Evolutionary conservation across 2,797 vertebrate species (phyloP), one percentile per base, ranked within the genome.

Genomic region (Paguma larvata): DNA sequence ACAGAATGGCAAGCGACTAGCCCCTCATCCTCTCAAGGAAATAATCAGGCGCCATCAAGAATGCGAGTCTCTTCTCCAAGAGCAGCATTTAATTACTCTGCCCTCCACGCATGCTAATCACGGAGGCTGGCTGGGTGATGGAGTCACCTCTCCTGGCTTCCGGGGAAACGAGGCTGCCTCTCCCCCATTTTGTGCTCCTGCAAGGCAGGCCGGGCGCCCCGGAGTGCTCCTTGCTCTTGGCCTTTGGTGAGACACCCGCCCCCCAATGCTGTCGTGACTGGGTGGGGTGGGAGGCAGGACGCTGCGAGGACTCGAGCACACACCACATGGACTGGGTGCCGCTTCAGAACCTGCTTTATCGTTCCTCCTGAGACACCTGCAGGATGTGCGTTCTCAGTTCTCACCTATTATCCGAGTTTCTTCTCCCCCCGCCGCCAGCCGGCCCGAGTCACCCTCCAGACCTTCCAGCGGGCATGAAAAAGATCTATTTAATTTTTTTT

Each of bases 61-160:
- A 46, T 1, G 9, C 7, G 5, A 91, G 25, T 80, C 70, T 95
- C 84, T 85, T 80, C 94, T 92, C 82, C 77, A 73, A 51, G 91
- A 95, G 93, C 56, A 67, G 89, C 68, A 48, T 70, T 88, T 93
- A 95, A 96, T 97, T 80, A 92, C 72, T 83, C 80, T 92, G 46
- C 89, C 89, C 92, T 84, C 67, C 14, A 21, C 1, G 46, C 86
- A 93, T 92, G 32, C 94, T 92, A 92, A 96, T 96, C 77, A 3
- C 0, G 0, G 78, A 86, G 96, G 78, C 87, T 30, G 86, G 72
- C 59, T 27, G 2, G 5, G 16, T 12, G 73, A 21, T 23, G 53
- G 23, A 86, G 75, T 67, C 91, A 19, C 86, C 59, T 93, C 75
- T 93, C 79, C 89, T 9, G 11, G 79, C 75, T 93, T 56, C 82